Percentiles rank a stretch among this genome's conserved stretches.
Evolutionary conservation across 2,888 invertebrate genomes (phyloP).

Genomic region (Balanococcus diminutus): DNA sequence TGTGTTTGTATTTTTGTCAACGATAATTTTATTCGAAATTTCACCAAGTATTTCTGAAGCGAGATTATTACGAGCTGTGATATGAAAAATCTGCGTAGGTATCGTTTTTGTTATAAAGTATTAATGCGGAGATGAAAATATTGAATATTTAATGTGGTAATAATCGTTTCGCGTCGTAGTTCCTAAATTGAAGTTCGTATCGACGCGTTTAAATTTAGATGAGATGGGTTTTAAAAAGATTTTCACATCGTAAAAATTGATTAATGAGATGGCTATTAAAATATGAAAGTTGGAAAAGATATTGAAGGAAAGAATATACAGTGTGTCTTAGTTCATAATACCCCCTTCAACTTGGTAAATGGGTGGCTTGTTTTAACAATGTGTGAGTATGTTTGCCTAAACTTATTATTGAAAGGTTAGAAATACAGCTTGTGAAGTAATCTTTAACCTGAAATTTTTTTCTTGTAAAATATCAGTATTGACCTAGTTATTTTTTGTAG

Average conservation of each 20-base stretch:
- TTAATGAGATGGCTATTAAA: background rate
- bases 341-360: too few species aligned
- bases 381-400: too few species aligned
- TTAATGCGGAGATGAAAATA: background rate
- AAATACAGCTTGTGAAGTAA: too few species aligned
- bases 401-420: too few species aligned
- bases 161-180: background rate
- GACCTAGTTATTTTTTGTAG: too few species aligned
- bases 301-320: too few species aligned
- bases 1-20: background rate
- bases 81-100: background rate
- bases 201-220: background rate
- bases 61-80: background rate
- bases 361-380: too few species aligned
- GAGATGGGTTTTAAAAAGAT: background rate
- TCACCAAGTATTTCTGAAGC: background rate
- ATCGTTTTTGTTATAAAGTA: background rate
- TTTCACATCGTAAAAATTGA: background rate
- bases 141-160: slow-evolving; percentile 5
- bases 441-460: too few species aligned
- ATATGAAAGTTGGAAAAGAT: too few species aligned
- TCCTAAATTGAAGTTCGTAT: background rate
- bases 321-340: too few species aligned
- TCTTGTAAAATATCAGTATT: too few species aligned
- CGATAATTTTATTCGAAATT: too few species aligned